Base-by-base conservation (phyloP, 1,140 invertebrate species). In the Heterodera schachtii region DNA sequence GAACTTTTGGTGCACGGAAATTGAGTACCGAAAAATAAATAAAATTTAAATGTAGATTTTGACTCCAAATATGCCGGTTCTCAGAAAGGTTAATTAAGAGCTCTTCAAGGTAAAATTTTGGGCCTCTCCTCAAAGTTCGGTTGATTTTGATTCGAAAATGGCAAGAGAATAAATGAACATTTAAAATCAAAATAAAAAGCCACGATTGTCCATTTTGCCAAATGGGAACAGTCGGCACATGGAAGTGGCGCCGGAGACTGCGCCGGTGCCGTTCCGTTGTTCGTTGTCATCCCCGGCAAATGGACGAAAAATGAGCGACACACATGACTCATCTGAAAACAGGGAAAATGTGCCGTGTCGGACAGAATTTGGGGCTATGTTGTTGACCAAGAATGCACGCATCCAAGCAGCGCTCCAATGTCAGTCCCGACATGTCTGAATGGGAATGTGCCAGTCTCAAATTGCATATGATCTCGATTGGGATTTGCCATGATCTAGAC, bases 221-320 rank as follows among this genome's bases (percentile, higher is more conserved):
- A 86, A 80, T 11, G 79, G 21, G 47, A 87, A 76, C 69, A 87
- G 75, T 67, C 81, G 82, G 57, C 85, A 86, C 31, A 66, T n/a
- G 43, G 75, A 9, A 21, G 60, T 6, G 43, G 13, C 43, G 43
- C 44, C 64, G 13, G 49, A 16, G 57, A 13, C 47, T 49, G 49
- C 44, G 69, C 43, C 67, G 44, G 47, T 67, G 66, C 47, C 44
- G 70, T 41, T 70, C 8, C 66, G 9, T 74, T 46, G 21, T 31
- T 44, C 73, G 60, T 76, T 76, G 44, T 43, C 66, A 8, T 81
- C 64, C n/a, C 60, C 43, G 13, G 21, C 16, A 16, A 8, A 43
- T 9, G 64, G 31, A 13, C 66, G 31, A 81, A 73, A 87, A 31
- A 70, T 84, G 67, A 86, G 71, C n/a, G 86, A 81, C 44, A 79